Conservation (phyloP, 1,140 invertebrate genomes). For the Hyphantria cunea region DNA sequence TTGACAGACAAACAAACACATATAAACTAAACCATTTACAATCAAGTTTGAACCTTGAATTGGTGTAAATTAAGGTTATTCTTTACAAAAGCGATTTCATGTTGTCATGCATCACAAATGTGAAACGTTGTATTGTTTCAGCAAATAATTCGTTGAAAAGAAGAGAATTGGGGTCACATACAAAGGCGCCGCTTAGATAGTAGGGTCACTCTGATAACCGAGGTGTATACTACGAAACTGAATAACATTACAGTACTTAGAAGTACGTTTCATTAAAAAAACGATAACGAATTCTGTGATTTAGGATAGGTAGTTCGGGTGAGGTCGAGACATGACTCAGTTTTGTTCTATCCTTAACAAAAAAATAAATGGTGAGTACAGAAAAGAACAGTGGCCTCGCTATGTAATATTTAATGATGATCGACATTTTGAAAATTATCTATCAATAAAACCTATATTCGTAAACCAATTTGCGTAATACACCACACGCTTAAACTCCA, state of each 20-base stretch:
- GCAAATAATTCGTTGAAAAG: slow-evolving; percentile 75
- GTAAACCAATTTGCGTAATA: no score
- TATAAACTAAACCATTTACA: neutral
- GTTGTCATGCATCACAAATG: slow-evolving; percentile 48
- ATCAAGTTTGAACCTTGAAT: slow-evolving; percentile 4
- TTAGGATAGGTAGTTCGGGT: no score
- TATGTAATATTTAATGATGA: no score
- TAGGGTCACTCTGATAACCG: slow-evolving; percentile 47
- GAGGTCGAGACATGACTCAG: no score
- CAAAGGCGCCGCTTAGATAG: slow-evolving; percentile 59
- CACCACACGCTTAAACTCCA: no score
- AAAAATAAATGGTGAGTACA: no score
- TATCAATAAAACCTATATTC: no score
- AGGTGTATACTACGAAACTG: slow-evolving; percentile 10
- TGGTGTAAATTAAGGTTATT: neutral
- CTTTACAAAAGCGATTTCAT: no score
- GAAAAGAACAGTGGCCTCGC: no score
- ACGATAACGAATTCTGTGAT: no score
- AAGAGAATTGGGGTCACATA: slow-evolving; percentile 66
- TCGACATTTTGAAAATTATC: no score
- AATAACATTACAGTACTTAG: slow-evolving; percentile 4
- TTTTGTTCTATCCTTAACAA: no score
- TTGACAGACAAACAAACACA: slow-evolving; percentile 53
- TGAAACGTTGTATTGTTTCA: slow-evolving; percentile 75
- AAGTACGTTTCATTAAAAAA: neutral